Evolutionary conservation across 2,888 invertebrate species (phyloP), one percentile per base, ranked within the genome.

Genomic region (Sinhomidia bicolor): DNA sequence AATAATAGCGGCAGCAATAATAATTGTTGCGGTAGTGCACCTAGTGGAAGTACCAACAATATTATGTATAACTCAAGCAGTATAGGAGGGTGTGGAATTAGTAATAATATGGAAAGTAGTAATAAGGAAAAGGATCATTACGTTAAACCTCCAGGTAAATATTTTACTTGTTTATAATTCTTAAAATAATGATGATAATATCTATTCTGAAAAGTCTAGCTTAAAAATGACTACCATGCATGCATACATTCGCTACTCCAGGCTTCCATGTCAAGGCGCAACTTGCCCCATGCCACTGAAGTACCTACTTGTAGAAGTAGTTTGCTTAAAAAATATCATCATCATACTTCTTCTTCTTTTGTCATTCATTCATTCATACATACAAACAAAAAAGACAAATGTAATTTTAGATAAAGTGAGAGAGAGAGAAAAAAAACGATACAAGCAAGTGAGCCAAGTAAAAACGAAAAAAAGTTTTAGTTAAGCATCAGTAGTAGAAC

Each of bases 111-210:
- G 90, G 90, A 90, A 85, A 89, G 29, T 81, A 88, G 12, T 88
- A 84, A 44, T 85, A 89, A 85, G 82, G 89, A 89, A 89, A 90
- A 90, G 87, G 90, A 90, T 89, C 84, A 84, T 84, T 89, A 89
- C 84, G 88, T 89, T 26, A 89, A 89, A 51, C 88, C 90, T 82
- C 90, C 89, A 88, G 89, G 90, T 90, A 89, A 89, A 47, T 47
- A 47, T 29, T 62, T 29, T 62, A 14, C 57, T 41, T 10, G 10
- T 41, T 41, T 41, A 7, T 41, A 41, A n/a, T n/a, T n/a, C n/a
- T n/a, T n/a, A n/a, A n/a, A n/a, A n/a, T n/a, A n/a, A n/a, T n/a
- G n/a, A n/a, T n/a, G n/a, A n/a, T n/a, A n/a, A n/a, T n/a, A n/a
- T n/a, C n/a, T n/a, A n/a, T n/a, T n/a, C n/a, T n/a, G n/a, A n/a